Evolutionary conservation across 2,888 invertebrate genomes (phyloP), one percentile per base, ranked within the genome.

Genomic region (Noctuana brunneofusca): DNA sequence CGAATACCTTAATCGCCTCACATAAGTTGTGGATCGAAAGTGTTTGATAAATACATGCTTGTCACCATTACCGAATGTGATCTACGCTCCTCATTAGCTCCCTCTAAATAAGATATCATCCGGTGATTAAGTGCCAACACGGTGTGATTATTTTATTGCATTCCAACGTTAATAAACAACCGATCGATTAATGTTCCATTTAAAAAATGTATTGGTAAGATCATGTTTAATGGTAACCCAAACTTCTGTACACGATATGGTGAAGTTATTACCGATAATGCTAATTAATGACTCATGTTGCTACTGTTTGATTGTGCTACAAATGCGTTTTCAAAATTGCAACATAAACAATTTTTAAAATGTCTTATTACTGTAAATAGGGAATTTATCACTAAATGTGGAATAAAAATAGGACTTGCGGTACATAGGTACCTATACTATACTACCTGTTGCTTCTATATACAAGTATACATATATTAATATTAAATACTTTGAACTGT

Each of bases 51-150:
- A 90, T 89, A 71, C 81, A 70, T 75, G 66, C 71, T 70, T 83
- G 89, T 89, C 89, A 79, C 84, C 82, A 89, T 89, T 89, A 89
- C 84, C 78, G 75, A 82, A 83, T 80, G 86, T 89, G 90, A 90
- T 89, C 85, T 89, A 90, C 83, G 86, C 72, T 74, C 75, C 86
- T 89, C 89, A 89, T 91, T 90, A 91, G 83, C 82, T 86, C 74
- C 80, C 79, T 81, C 83, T 81, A 87, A 91, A 89, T 91, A 86
- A 90, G 86, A 89, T 85, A 87, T 89, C 83, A 80, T 76, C 79
- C 64, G 73, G 78, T 87, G 86, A 90, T 89, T 87, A 85, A 89
- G 81, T 78, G 80, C 71, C 76, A 75, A 73, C 77, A 73, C 67
- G 72, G 73, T 73, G 74, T 85, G 79, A 87, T 89, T 87, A 89